phyloP scores from a whole-genome alignment of 2,797 vertebrate species.

The Sebastes goodei region DNA sequence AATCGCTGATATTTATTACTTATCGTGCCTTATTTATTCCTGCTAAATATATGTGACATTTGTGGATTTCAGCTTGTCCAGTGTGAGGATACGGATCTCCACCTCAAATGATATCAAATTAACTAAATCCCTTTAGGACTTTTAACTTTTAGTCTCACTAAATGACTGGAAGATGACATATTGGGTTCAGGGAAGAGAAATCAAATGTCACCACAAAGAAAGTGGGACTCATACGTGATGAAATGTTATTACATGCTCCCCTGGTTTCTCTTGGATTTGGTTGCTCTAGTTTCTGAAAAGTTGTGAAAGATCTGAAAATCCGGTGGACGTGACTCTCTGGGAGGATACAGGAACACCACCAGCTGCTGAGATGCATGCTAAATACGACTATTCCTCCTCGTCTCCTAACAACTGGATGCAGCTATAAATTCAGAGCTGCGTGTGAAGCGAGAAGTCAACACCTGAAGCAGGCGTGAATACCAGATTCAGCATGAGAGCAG shows the following conservation, averaged over 20 bases:
- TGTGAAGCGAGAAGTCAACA: slow-evolving; percentile 1
- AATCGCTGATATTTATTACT: no score
- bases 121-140: no score
- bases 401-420: background rate
- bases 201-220: background rate
- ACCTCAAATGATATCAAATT: no score
- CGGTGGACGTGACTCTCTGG: background rate
- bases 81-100: no score
- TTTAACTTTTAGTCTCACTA: background rate
- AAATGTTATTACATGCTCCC: background rate
- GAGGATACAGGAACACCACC: background rate
- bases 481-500: slow-evolving; percentile 32
- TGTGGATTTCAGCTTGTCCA: no score
- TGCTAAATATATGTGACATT: no score
- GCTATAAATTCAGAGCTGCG: background rate
- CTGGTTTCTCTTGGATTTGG: background rate
- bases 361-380: background rate
- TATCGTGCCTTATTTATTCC: no score
- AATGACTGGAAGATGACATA: background rate
- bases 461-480: slow-evolving; percentile 24
- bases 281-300: background rate
- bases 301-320: background rate
- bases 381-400: background rate
- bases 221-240: background rate
- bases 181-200: background rate